Conservation (phyloP, 2,888 invertebrate species). For the Campoletis raptor region DNA sequence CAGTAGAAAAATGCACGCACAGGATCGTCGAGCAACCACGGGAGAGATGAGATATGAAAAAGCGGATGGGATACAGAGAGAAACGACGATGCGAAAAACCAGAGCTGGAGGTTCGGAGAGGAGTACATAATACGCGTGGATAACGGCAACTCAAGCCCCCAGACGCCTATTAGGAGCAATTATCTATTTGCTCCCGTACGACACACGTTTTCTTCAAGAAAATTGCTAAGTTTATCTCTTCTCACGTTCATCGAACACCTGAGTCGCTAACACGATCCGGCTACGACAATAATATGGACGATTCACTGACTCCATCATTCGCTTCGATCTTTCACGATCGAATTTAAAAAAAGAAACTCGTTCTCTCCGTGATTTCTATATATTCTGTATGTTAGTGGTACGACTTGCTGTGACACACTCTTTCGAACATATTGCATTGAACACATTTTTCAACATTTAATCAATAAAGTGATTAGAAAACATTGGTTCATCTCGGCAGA, state of each 20-base stretch:
- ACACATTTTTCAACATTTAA: neutral
- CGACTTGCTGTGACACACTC: slow-evolving; percentile 9
- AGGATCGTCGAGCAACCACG: neutral
- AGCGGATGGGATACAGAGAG: slow-evolving; percentile 26
- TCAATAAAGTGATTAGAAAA: neutral
- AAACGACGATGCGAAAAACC: slow-evolving; percentile 37
- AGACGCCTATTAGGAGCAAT: slow-evolving; percentile 79
- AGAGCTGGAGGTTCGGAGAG: slow-evolving; percentile 44
- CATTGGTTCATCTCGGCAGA: neutral
- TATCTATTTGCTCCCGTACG: slow-evolving; percentile 71
- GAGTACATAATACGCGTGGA: slow-evolving; percentile 40
- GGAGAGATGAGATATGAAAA: slow-evolving; percentile 34
- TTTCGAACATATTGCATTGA: neutral
- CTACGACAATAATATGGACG: slow-evolving; percentile 63
- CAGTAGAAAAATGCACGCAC: slow-evolving; percentile 28
- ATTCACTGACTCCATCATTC: slow-evolving; percentile 48
- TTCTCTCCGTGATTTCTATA: slow-evolving; percentile 66
- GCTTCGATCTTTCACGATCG: slow-evolving; percentile 64
- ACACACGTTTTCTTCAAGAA: slow-evolving; percentile 63
- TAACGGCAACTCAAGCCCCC: slow-evolving; percentile 73
- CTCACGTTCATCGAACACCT: slow-evolving; percentile 55
- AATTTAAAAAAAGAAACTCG: slow-evolving; percentile 67
- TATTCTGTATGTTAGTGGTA: slow-evolving; percentile 8
- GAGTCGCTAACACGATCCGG: slow-evolving; percentile 38
- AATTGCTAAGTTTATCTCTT: slow-evolving; percentile 53